phyloP scores from a whole-genome alignment of 2,888 invertebrate species.

The Nemotelus nigrinus region DNA sequence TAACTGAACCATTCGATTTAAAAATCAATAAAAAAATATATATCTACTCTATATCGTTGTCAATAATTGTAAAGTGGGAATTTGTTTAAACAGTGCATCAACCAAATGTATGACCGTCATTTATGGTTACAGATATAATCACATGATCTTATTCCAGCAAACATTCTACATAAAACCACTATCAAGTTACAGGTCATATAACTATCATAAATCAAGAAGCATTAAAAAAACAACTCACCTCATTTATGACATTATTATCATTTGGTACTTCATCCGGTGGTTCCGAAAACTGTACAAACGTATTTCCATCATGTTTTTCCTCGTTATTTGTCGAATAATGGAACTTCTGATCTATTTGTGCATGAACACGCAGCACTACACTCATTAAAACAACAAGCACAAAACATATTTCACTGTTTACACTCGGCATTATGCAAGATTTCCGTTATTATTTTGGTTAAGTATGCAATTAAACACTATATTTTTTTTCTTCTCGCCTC shows the following conservation, averaged over 20 bases:
- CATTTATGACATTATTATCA: neutral
- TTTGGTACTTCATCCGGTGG: conserved; percentile 33
- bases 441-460: conserved; percentile 3
- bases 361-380: conserved; percentile 18
- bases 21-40: no score
- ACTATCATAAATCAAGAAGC: no score
- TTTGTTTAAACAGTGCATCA: no score
- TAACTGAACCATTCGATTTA: no score
- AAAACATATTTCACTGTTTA: conserved; percentile 25
- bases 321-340: conserved; percentile 43
- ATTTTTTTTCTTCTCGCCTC: neutral
- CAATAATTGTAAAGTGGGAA: no score
- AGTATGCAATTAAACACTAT: neutral
- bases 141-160: no score
- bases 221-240: neutral
- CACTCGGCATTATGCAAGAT: conserved; percentile 23
- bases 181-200: no score
- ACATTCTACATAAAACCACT: no score
- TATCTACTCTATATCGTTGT: no score
- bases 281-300: conserved; percentile 44
- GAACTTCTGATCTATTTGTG: conserved; percentile 45
- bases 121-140: no score
- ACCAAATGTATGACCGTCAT: no score
- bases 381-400: conserved; percentile 14
- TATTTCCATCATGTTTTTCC: conserved; percentile 33